Base-by-base conservation (phyloP, 2,113 vertebrate genomes). In the Cairina moschata region DNA sequence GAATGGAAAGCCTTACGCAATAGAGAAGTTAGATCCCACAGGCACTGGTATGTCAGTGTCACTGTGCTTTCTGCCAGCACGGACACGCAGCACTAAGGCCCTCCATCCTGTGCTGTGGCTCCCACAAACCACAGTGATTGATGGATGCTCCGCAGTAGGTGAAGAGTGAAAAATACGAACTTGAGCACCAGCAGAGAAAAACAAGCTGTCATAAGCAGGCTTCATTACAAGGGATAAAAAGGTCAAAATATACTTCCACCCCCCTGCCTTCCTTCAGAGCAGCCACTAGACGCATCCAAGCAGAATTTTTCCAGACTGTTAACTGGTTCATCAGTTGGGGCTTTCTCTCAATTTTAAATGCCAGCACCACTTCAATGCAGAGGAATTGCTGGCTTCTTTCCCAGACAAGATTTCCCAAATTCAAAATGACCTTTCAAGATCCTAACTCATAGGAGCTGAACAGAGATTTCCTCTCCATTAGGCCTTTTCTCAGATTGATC, bases 371-470 rank as follows among this genome's bases (percentile, higher is more conserved):
- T 95, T 96, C 83, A 90, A 79, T 90, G 79, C 63, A 68, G 91
- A 90, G 85, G 88, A 93, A 81, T 93, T 93, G 88, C 83, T 96
- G 90, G 94, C 90, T 77, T 52, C 69, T 83, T 93, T 96, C 95
- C 95, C 92, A 93, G 95, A 88, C 68, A 75, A 96, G 91, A 93
- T 93, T 94, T 96, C 90, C 72, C 92, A 91, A 96, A 96, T 95
- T 94, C 93, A 94, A 60, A 95, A 94, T 95, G 93, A 91, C 88
- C 93, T 96, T 94, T 96, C 93, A 93, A 88, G 90, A 90, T 96
- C 44, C 68, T 83, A 90, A 93, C 87, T 91, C 94, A 90, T 81
- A 83, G 65, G 76, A 96, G 44, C 91, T 95, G 94, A 95, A 91
- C 56, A 75, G 79, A 96, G 85, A 81, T 94, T 95, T 97, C 91